Evolutionary conservation across 2,888 invertebrate species (phyloP).

Genomic region (Mimumesa dahlbomi): DNA sequence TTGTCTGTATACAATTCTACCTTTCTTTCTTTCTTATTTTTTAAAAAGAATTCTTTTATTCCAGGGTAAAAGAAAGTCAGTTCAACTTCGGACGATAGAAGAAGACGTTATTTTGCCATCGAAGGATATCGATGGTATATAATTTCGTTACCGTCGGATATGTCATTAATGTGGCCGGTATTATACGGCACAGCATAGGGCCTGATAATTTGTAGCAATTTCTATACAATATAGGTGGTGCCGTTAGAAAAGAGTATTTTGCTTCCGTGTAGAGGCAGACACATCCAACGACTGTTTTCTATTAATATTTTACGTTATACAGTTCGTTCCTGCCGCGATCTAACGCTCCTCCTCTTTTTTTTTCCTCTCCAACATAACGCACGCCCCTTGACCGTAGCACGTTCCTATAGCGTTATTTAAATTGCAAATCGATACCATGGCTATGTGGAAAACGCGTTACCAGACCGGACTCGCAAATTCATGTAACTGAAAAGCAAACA

Average conservation of each 20-base stretch:
- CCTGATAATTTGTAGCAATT: conserved; percentile 31
- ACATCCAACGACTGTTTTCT: conserved; percentile 27
- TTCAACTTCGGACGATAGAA: neutral
- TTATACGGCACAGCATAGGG: neutral
- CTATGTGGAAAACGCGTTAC: conserved; percentile 22
- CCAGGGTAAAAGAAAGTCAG: too few relatives aligned
- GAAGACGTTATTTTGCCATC: neutral
- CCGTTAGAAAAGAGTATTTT: conserved; percentile 10
- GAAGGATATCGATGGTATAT: neutral
- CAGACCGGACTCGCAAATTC: conserved; percentile 2
- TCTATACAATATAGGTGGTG: conserved; percentile 1
- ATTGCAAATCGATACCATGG: conserved; percentile 55
- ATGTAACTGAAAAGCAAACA: conserved; percentile 24
- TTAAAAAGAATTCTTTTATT: neutral
- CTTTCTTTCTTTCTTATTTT: too few relatives aligned
- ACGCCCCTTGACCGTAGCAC: conserved; percentile 40
- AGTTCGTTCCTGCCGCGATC: conserved; percentile 10
- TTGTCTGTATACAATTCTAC: too few relatives aligned
- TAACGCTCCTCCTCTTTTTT: conserved; percentile 52
- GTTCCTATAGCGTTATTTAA: conserved; percentile 45
- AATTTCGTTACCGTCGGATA: conserved; percentile 36
- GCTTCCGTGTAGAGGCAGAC: conserved; percentile 41
- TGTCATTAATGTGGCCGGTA: conserved; percentile 11
- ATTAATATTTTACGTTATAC: conserved; percentile 57
- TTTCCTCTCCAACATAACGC: conserved; percentile 36